Base-by-base conservation (phyloP, 2,113 vertebrate genomes). In the Epinephelus fuscoguttatus region DNA sequence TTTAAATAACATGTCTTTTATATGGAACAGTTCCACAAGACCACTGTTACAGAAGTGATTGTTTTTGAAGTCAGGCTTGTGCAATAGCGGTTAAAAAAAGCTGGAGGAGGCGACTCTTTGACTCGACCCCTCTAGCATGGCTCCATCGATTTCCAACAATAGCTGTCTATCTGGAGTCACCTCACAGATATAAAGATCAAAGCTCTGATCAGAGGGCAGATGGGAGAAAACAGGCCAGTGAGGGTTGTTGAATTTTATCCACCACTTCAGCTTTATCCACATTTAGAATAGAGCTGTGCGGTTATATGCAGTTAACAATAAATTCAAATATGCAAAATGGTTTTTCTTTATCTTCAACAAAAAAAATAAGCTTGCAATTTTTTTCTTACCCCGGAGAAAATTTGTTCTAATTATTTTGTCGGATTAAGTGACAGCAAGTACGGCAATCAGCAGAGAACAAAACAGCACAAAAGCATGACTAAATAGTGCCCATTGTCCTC, bases 111-210 rank as follows among this genome's bases (percentile, higher is more conserved):
- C 21, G 0, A n/a, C 56, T 30, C 47, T 78, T 61, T 82, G 75
- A 57, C 47, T 71, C 67, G 27, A 66, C 15, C 45, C 67, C 61
- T 21, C 60, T 53, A 59, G 63, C 61, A 66, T 13, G 18, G n/a
- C 75, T 76, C 40, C 59, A 86, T 82, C 23, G 52, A 86, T 89
- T 79, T 80, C 42, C 37, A 85, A 61, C 71, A 80, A 25, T 23
- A 60, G 67, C 50, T 63, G 60, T 66, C 76, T 60, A 71, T 62
- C 37, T 81, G 47, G 62, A 84, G 80, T 78, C 62, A 40, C 67
- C 83, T 73, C 75, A 50, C 57, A 68, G 80, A 81, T 64, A 63
- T 13, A 42, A 27, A 92, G 77, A 87, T 89, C 78, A 84, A 71
- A 75, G 80, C 17, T 75, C 3, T 77, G 59, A 66, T 76, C 73